Evolutionary conservation across 1,140 invertebrate species (phyloP).

Genomic region (Theocolax elegans): DNA sequence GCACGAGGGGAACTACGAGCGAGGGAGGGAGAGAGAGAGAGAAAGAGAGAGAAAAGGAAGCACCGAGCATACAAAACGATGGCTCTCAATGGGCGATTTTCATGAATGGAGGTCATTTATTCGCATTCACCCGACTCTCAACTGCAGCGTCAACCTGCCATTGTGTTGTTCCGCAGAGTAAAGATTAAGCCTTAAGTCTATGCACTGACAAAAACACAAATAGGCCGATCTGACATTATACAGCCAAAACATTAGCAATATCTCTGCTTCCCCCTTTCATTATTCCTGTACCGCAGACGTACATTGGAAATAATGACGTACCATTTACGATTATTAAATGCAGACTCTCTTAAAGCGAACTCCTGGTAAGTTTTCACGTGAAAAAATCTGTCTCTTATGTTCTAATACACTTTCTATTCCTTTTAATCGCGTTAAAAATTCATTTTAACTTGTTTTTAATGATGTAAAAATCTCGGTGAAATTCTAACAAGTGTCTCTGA

Average conservation of each 20-base stretch:
- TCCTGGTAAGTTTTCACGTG: too few relatives aligned
- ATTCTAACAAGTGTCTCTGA: too few relatives aligned
- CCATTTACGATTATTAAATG: background rate
- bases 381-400: too few relatives aligned
- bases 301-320: background rate
- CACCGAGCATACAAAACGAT: background rate
- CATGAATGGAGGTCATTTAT: conserved; percentile 64
- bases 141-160: conserved; percentile 57
- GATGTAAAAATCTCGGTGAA: too few relatives aligned
- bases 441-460: too few relatives aligned
- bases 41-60: background rate
- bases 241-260: conserved; percentile 33
- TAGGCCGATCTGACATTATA: conserved; percentile 13
- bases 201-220: conserved; percentile 45
- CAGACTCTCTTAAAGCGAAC: too few relatives aligned
- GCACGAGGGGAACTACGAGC: background rate
- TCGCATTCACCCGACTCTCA: conserved; percentile 57
- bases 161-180: conserved; percentile 40
- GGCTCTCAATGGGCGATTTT: conserved; percentile 55
- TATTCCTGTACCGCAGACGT: background rate
- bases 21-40: background rate
- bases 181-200: conserved; percentile 10
- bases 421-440: too few relatives aligned
- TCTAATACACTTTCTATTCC: too few relatives aligned
- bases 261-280: conserved; percentile 11